These are phyloP conservation scores for Smutsia gigantea DNA, from an alignment of 2,797 vertebrate species.

Conservation along the genomic window DNA sequence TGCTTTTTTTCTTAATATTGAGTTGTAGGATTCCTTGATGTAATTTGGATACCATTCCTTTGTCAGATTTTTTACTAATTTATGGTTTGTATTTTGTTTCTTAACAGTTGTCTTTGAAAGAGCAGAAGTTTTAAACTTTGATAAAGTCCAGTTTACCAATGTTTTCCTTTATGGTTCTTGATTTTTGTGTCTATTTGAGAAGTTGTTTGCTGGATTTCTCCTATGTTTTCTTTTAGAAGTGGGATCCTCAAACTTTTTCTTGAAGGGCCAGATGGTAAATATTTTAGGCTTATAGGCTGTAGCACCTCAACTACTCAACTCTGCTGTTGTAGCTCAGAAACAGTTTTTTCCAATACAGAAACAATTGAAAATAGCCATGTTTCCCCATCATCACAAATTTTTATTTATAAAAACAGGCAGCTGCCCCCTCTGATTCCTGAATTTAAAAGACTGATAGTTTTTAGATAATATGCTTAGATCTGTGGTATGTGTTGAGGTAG, in stretches of 20 bases:
- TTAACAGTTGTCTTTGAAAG: conserved; percentile 37
- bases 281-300: conserved; percentile 9
- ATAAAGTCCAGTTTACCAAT: background rate
- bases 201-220: conserved; percentile 13
- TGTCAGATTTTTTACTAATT: background rate
- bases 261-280: background rate
- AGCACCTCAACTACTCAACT: background rate
- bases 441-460: conserved; percentile 3
- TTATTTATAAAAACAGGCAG: conserved; percentile 19
- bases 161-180: conserved; percentile 25
- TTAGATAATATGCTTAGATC: background rate
- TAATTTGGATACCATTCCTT: conserved; percentile 31
- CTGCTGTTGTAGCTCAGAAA: background rate
- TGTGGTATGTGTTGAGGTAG: background rate
- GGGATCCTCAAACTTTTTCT: background rate
- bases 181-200: conserved; percentile 26
- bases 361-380: background rate
- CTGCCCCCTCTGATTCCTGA: background rate
- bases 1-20: conserved; percentile 25
- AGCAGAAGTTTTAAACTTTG: conserved; percentile 50
- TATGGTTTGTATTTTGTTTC: conserved; percentile 41
- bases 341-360: background rate
- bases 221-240: conserved; percentile 4
- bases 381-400: background rate
- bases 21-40: conserved; percentile 26